Conservation (phyloP, 2,888 invertebrate species). For the Allacma fusca region DNA sequence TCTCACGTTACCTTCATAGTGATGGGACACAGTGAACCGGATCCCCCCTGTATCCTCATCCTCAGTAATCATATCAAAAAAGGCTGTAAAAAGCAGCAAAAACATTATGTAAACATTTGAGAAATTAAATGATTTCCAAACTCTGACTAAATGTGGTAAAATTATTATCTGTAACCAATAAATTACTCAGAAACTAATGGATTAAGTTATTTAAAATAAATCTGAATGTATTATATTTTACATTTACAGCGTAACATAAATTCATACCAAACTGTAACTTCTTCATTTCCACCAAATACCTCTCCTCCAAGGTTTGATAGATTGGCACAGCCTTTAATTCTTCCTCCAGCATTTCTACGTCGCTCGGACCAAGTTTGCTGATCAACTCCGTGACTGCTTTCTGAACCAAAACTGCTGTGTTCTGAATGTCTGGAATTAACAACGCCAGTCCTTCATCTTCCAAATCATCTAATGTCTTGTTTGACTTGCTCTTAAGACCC, state of each 20-base stretch:
- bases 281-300: slow-evolving; percentile 88
- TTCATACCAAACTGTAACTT: slow-evolving; percentile 86
- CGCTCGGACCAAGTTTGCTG: slow-evolving; percentile 50
- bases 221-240: too few relatives aligned
- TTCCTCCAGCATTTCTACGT: slow-evolving; percentile 58
- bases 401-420: slow-evolving; percentile 66
- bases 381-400: slow-evolving; percentile 55
- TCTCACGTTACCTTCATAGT: slow-evolving; percentile 86
- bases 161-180: too few relatives aligned
- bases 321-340: slow-evolving; percentile 63
- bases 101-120: too few relatives aligned
- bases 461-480: slow-evolving; percentile 70
- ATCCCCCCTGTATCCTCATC: slow-evolving; percentile 72
- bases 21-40: slow-evolving; percentile 86
- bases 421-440: slow-evolving; percentile 89
- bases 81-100: slow-evolving; percentile 72
- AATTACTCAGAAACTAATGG: too few relatives aligned
- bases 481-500: slow-evolving; percentile 61
- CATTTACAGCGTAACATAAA: too few relatives aligned
- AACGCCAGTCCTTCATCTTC: slow-evolving; percentile 89
- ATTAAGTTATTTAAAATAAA: too few relatives aligned
- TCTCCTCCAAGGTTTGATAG: slow-evolving; percentile 72
- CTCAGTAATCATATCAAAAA: slow-evolving; percentile 90
- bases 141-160: too few relatives aligned
- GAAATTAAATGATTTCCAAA: too few relatives aligned